Base-by-base conservation (phyloP, 2,888 invertebrate genomes). In the Drosophila seclusa region DNA sequence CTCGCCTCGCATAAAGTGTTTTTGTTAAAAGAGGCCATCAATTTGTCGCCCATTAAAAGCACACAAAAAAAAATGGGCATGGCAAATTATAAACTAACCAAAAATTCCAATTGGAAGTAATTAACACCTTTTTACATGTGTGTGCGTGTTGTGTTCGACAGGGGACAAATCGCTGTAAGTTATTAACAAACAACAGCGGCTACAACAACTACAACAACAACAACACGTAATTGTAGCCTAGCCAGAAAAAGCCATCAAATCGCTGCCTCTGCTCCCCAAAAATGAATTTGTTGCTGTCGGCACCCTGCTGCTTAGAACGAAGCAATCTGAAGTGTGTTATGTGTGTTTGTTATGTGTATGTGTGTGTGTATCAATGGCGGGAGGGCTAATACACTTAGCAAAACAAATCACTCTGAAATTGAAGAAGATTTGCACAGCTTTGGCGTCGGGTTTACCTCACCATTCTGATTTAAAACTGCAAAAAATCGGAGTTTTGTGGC, bases 121-220 rank as follows among this genome's bases (percentile, higher is more conserved):
- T 87, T 84, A 84, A 87, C 84, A 82, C 84, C 76, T 80, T 72
- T 68, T 50, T 45, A 29, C 49, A 58, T 50, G 58, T 48, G 60
- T 27, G 29, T 55, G 64, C 11, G 55, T 59, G 64, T 66, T 63
- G 73, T 58, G 68, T 57, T 55, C 66, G 62, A 86, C 83, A 82
- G 76, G 87, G 82, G 80, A 87, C 84, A 84, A 84, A 84, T 84
- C 82, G 84, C 78, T 73, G 84, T 82, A 84, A 87, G 84, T 84
- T 84, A 87, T 84, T 84, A 87, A 84, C 87, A 78, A 80, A 59
- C 65, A 64, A 53, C 27, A 55, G 38, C 54, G 4, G 13, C 52
- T 53, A 52, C 62, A 65, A 6, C 49, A 60, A 52, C 49, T 53
- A 52, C 36, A 64, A 49, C 59, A 58, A 63, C 69, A 69, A 34